Evolutionary conservation across 2,113 vertebrate species (phyloP), one percentile per base, ranked within the genome.

Genomic region (Tretioscincus oriximinensis): DNA sequence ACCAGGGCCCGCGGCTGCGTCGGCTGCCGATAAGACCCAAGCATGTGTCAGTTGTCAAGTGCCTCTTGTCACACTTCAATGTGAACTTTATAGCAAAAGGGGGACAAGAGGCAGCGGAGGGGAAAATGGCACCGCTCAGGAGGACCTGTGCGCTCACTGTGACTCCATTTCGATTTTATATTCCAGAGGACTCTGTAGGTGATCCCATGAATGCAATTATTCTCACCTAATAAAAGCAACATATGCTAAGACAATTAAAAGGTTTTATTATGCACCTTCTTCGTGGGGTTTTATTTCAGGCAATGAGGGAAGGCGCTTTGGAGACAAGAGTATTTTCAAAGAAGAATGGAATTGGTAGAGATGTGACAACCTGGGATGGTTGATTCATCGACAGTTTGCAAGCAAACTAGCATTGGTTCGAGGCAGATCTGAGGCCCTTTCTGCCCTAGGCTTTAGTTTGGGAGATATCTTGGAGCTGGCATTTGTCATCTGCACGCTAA

Each of bases 201-300:
- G 97, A 99, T 98, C 96, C 95, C 96, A 93, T 93, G 97, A 97
- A 98, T 97, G 96, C 96, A 98, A 99, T 99, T 99, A 99, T 98
- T 98, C 97, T 96, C 96, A 97, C 95, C 97, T 98, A 99, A 99
- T 99, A 98, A 99, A 99, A 99, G 98, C 97, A 98, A 98, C 98
- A 99, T 99, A 99, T 99, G 98, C 98, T 98, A 97, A 98, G 97
- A 98, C 97, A 99, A 99, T 96, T 99, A 99, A 97, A 99, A 98
- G 94, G 95, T 97, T 97, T 99, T 98, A 99, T 99, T 98, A 97
- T 95, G 96, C 93, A 93, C 96, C 96, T n/a, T 96, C 96, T 96
- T 96, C 96, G 96, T 96, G 97, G 97, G 97, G 96, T 95, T 95
- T 93, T 93, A 95, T 94, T 93, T 91, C 69, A 84, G 89, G 90